Evolutionary conservation across 2,888 invertebrate genomes (phyloP), one percentile per base, ranked within the genome.

Genomic region (Tanytarsus gracilentus): DNA sequence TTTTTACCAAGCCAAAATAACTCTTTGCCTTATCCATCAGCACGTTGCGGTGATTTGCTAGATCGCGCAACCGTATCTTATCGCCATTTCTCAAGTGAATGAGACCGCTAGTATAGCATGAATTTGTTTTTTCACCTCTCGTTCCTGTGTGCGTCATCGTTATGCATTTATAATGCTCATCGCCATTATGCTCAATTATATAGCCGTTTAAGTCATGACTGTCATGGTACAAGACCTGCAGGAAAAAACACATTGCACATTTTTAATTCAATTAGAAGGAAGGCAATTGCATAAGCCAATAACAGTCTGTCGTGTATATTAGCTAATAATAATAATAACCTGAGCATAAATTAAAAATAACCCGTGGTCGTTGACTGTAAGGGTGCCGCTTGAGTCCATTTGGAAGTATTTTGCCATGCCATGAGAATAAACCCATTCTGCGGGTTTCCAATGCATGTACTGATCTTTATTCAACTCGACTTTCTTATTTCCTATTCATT

Each of bases 1-100:
- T 72, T 71, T 85, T 87, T 58, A 87, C 78, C n/a, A 87, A 76
- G 30, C 89, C 90, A 66, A 89, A 88, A 76, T 88, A 90, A 66
- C 88, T 88, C 70, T 88, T 88, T 64, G 86, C 86, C 1, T 80
- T 78, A 66, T 84, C 80, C 75, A 86, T 84, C 50, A 86, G 72
- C 0, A 84, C 82, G 69, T 82, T 84, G 52, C 84, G 73, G 51
- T 80, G 78, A 11, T 82, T 80, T 14, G 81, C 81, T 1, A 88
- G 79, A 67, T 90, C 89, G 58, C 81, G 79, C 9, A 90, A 72
- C 4, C 82, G 79, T 11, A 90, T 73, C 18, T 75, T 77, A 68
- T 90, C 89, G 11, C 83, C 81, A 26, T 78, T 76, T 44, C 75
- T 75, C 7, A 87, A 72, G 70, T 81, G 79, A 26, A 82, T 76